Percentiles rank a stretch among this genome's conserved stretches.
phyloP scores from a whole-genome alignment of 2,797 vertebrate genomes.

The Micromesistius poutassou region DNA sequence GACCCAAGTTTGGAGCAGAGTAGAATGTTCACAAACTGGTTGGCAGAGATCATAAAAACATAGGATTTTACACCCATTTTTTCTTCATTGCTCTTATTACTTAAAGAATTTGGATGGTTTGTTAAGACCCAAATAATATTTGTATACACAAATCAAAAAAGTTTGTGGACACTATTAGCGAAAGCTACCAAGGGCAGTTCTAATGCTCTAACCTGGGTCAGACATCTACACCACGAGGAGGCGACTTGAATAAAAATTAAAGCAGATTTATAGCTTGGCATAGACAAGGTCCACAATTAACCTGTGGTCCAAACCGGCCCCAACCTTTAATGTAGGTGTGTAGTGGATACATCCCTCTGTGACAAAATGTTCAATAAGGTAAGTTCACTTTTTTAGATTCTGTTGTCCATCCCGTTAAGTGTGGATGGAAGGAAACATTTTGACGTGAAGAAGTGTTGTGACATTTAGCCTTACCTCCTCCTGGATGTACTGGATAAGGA shows the following conservation, averaged over 20 bases:
- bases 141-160: no score
- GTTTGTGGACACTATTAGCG: no score
- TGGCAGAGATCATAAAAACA: background rate
- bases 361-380: background rate
- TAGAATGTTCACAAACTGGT: background rate
- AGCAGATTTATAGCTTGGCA: no score
- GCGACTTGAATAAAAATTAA: no score
- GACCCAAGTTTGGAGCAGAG: background rate
- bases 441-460: background rate
- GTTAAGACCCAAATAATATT: no score
- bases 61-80: background rate
- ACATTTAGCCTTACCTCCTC: slow-evolving; percentile 82
- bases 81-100: background rate
- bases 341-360: background rate
- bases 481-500: slow-evolving; percentile 98
- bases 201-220: no score
- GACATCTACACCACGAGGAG: no score
- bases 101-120: background rate
- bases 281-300: no score
- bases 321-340: background rate
- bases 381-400: background rate
- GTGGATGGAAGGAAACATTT: background rate
- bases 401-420: background rate
- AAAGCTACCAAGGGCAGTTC: no score
- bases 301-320: no score